A percentile compares a stretch with the other conserved stretches of the same genome.
phyloP scores from a whole-genome alignment of 2,113 vertebrate species.

The Oreochromis aureus region DNA sequence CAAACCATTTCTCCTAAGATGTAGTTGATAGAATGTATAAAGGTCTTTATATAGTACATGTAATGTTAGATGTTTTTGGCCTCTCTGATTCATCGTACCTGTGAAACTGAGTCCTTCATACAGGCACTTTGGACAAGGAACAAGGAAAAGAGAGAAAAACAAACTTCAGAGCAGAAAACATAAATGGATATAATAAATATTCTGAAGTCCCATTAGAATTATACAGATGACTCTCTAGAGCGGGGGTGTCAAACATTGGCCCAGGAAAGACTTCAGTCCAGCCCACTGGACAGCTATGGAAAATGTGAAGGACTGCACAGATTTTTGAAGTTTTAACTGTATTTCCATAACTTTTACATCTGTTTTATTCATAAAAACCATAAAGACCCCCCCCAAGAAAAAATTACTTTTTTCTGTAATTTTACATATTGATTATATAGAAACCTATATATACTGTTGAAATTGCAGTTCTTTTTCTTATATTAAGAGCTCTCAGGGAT shows the following conservation, averaged over 20 bases:
- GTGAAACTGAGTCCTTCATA: neutral
- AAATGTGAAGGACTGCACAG: neutral
- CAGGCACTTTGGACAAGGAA: neutral
- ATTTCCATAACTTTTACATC: neutral
- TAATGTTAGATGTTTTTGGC: no score
- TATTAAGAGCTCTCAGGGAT: no score
- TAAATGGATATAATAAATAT: neutral
- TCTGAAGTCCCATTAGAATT: neutral
- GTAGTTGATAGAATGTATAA: neutral
- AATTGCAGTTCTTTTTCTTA: no score
- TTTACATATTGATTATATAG: no score
- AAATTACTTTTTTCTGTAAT: no score
- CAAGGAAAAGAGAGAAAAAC: neutral
- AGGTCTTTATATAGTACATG: neutral
- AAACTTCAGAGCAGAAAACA: neutral
- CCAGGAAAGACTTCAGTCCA: neutral
- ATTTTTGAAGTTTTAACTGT: neutral
- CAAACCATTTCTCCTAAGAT: neutral
- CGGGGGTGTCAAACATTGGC: neutral
- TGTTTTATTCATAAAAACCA: neutral
- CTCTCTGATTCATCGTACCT: no score
- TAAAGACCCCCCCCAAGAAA: neutral
- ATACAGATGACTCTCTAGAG: neutral
- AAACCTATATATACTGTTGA: no score
- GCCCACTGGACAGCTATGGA: neutral